Percentiles rank a stretch among this genome's conserved stretches.
These are phyloP conservation scores for Pantherophis vulpinus DNA, from an alignment of 2,797 vertebrate genomes.

Conservation along the genomic window DNA sequence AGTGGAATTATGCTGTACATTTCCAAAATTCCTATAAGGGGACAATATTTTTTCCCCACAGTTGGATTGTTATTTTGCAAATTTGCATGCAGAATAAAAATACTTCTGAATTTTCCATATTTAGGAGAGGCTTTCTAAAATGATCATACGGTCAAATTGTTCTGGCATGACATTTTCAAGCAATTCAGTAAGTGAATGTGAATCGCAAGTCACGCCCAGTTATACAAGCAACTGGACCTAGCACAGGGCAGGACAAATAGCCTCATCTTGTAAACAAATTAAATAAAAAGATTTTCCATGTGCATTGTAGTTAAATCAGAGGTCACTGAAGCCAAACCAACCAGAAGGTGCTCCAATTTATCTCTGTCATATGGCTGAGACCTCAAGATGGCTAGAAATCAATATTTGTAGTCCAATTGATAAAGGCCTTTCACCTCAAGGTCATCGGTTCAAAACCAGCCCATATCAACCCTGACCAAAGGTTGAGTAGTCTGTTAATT, in stretches of 20 bases:
- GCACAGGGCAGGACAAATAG: slow-evolving; percentile 25
- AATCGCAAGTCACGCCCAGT: slow-evolving; percentile 10
- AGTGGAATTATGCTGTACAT: not conserved
- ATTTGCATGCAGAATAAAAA: not conserved
- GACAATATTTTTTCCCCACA: not conserved
- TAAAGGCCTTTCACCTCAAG: slow-evolving; percentile 66
- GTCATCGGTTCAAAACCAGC: slow-evolving; percentile 55
- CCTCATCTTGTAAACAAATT: slow-evolving; percentile 51
- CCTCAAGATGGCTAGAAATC: slow-evolving; percentile 64
- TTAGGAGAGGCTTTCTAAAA: not conserved
- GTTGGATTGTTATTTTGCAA: not conserved
- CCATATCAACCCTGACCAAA: slow-evolving; percentile 38
- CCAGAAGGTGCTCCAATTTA: slow-evolving; percentile 61
- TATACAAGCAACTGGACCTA: not conserved
- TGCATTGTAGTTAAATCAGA: slow-evolving; percentile 57
- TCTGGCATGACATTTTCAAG: not conserved
- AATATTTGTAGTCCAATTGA: slow-evolving; percentile 56
- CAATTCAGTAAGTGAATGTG: slow-evolving; percentile 15
- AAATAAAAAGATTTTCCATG: slow-evolving; percentile 62
- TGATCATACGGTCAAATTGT: not conserved
- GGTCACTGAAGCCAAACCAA: slow-evolving; percentile 55
- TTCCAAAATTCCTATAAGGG: not conserved
- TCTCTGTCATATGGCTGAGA: slow-evolving; percentile 65
- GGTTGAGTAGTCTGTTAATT: slow-evolving; percentile 43
- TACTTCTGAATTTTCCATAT: not conserved